Percentiles rank a stretch among this genome's conserved stretches.
Evolutionary conservation across 2,888 invertebrate genomes (phyloP).

Genomic region (Ceraclea dissimilis): DNA sequence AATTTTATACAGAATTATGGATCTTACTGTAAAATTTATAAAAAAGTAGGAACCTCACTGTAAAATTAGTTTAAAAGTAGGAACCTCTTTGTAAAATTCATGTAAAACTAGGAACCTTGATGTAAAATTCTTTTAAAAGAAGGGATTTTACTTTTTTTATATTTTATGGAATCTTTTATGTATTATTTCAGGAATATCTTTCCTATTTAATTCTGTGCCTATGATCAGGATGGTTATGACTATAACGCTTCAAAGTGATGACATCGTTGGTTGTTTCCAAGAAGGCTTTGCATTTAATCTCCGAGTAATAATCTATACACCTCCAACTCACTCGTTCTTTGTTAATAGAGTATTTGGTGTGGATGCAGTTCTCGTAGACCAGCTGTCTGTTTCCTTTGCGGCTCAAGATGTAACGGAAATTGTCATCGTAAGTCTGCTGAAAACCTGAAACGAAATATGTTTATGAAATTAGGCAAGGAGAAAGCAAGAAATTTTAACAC

Average conservation of each 20-base stretch:
- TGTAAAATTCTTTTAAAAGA: no score
- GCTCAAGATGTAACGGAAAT: slow-evolving; percentile 17
- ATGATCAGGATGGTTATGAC: slow-evolving; percentile 24
- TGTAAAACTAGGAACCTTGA: no score
- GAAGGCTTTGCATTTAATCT: slow-evolving; percentile 20
- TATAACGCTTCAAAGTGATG: slow-evolving; percentile 4
- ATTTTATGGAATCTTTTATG: no score
- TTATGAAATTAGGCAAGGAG: no score
- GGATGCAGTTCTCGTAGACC: slow-evolving; percentile 20
- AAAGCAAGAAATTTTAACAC: no score
- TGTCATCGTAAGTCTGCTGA: background rate
- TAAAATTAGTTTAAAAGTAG: no score
- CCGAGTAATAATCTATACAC: slow-evolving; percentile 23
- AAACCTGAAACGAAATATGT: background rate
- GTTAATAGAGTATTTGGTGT: slow-evolving; percentile 19
- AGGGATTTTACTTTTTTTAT: no score
- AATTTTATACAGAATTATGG: no score
- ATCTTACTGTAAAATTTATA: no score
- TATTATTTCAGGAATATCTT: no score
- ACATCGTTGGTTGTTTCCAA: slow-evolving; percentile 15
- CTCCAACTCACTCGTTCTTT: slow-evolving; percentile 17
- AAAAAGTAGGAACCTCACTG: no score
- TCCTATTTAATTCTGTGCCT: slow-evolving; percentile 12
- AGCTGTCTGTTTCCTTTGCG: slow-evolving; percentile 22
- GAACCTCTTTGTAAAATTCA: no score